phyloP scores from a whole-genome alignment of 2,797 vertebrate species.

The Pangasius larnaudii region DNA sequence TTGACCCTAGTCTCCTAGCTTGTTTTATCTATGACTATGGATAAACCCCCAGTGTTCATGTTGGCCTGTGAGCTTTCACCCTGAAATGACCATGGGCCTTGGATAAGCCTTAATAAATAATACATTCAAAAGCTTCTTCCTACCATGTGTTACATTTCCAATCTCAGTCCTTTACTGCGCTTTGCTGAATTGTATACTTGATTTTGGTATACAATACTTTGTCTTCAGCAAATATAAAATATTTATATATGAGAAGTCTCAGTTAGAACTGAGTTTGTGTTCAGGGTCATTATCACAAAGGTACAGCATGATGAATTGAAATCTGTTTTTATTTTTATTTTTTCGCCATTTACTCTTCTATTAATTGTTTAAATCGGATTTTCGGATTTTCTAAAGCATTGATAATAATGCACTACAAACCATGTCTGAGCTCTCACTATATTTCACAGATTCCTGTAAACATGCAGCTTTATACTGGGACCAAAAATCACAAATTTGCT shows the following conservation, averaged over 20 bases:
- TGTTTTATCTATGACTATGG: not conserved
- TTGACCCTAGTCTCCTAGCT: not conserved
- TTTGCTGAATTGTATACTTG: not conserved
- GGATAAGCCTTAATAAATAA: not conserved
- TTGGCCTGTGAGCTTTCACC: not conserved
- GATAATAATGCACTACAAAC: not conserved
- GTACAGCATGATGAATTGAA: not conserved
- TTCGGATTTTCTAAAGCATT: not conserved
- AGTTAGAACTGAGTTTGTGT: not conserved
- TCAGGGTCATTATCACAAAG: not conserved
- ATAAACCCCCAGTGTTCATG: not conserved
- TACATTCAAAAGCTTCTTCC: not conserved
- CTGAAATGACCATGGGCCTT: not conserved
- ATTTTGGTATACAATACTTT: not conserved
- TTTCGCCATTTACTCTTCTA: not conserved
- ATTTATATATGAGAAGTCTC: not conserved
- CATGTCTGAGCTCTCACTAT: not conserved
- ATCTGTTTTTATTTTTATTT: not conserved
- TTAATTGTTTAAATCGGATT: not conserved
- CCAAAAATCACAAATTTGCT: not conserved
- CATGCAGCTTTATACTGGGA: not conserved
- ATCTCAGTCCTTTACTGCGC: not conserved
- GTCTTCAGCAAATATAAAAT: not conserved
- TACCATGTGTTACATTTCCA: not conserved
- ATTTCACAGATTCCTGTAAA: not conserved